Percentiles rank a stretch among this genome's conserved stretches.
phyloP scores from a whole-genome alignment of 2,797 vertebrate genomes.

The Zonotrichia albicollis region DNA sequence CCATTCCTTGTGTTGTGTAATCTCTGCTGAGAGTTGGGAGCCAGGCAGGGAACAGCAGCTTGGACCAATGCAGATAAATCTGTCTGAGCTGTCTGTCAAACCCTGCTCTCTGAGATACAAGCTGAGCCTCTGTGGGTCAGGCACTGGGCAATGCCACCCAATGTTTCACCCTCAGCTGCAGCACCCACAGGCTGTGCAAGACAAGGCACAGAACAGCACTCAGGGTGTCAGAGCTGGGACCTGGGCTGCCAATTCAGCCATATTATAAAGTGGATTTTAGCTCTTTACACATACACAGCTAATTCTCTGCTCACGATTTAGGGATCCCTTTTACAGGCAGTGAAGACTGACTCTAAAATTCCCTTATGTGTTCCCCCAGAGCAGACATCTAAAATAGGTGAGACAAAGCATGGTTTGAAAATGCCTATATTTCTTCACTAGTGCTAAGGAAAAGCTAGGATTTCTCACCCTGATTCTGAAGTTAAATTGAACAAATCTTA shows the following conservation, averaged over 20 bases:
- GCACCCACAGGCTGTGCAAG: background rate
- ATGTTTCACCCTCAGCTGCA: background rate
- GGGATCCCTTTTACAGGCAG: fast-evolving
- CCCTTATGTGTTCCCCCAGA: background rate
- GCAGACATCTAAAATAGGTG: background rate
- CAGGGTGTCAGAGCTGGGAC: fast-evolving
- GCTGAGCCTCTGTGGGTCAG: background rate
- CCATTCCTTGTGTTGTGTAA: background rate
- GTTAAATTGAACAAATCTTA: background rate
- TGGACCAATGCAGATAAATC: background rate
- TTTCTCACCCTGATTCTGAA: background rate
- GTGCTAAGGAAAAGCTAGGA: background rate
- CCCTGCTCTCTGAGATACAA: background rate
- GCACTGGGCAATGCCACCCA: background rate
- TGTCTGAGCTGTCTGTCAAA: background rate
- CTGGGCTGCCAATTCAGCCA: background rate
- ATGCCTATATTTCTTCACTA: background rate
- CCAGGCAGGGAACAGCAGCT: background rate
- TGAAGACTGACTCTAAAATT: background rate
- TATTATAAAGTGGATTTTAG: background rate
- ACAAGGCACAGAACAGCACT: background rate
- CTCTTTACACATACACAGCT: background rate
- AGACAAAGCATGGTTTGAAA: background rate
- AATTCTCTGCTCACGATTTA: background rate
- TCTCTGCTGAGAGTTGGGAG: background rate